Base-by-base conservation (phyloP, 2,888 invertebrate species). In the Trilocha varians region DNA sequence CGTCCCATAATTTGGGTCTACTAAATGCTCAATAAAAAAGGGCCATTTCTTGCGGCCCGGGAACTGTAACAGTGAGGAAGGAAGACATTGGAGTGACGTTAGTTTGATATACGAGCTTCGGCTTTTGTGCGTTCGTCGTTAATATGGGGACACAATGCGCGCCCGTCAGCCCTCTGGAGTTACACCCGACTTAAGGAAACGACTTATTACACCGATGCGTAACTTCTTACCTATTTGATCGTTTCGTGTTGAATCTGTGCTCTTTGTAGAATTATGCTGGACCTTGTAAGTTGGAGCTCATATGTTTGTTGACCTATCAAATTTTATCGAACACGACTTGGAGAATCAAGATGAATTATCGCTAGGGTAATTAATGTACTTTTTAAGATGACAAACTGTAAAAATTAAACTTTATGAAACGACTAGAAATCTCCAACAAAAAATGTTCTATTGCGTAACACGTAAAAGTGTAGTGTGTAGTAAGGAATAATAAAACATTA, bases 71-170 rank as follows among this genome's bases (percentile, higher is more conserved):
- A 60, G 59, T 68, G 69, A 79, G 83, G 83, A 83, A 82, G 83
- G 82, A 84, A 84, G 84, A 82, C 82, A 74, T 78, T 72, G 73
- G 73, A 77, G 75, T 80, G 84, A 83, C 83, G 80, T 80, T 79
- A 78, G 82, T 83, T 80, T 85, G 84, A 85, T 84, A 80, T 83
- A 85, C 68, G 84, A 80, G 69, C 75, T 62, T 58, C 64, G 67
- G 65, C 83, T 77, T 80, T 84, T 84, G 83, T 84, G 77, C 70
- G 75, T 70, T 66, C 65, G 68, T 74, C 80, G 80, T 78, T 82
- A 84, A 79, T 82, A 75, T 73, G 61, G 54, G 68, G 62, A 57
- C 70, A 82, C 83, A 83, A 84, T 80, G 80, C 70, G 54, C 60
- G 45, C 57, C 62, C 68, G 74, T 70, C 77, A 73, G 75, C 65